phyloP scores from a whole-genome alignment of 2,113 vertebrate genomes.

The Nipponia nippon region DNA sequence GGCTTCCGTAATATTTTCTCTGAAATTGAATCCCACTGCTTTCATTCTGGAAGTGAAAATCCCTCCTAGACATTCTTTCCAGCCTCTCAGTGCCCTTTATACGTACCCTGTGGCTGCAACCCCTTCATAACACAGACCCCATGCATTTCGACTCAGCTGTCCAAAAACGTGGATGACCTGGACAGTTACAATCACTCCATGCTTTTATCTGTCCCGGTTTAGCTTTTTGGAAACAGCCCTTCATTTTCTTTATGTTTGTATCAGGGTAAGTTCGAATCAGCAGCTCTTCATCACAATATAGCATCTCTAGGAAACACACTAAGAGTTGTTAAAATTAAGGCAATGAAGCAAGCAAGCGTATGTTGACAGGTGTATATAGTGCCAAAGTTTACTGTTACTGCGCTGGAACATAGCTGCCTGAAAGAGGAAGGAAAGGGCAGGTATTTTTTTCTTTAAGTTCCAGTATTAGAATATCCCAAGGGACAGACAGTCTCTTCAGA shows the following conservation, averaged over 20 bases:
- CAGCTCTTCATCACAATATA: neutral
- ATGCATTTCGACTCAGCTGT: neutral
- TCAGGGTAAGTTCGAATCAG: neutral
- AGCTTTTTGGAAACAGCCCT: neutral
- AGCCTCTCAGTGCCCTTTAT: neutral
- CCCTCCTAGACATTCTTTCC: conserved; percentile 27
- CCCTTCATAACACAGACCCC: neutral
- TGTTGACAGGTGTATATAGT: neutral
- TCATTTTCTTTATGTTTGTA: neutral
- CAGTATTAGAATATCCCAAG: neutral
- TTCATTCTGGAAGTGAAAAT: conserved; percentile 44
- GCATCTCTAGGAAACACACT: neutral
- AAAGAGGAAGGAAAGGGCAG: neutral
- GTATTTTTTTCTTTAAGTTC: neutral
- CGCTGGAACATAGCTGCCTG: neutral
- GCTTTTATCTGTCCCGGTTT: neutral
- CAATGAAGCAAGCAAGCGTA: neutral
- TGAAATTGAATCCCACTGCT: conserved; percentile 14
- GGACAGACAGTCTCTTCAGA: neutral
- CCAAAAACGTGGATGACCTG: neutral
- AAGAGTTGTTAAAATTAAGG: neutral
- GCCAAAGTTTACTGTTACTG: neutral
- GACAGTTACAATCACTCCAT: neutral
- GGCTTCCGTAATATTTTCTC: neutral
- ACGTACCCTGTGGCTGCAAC: neutral